Evolutionary conservation across 2,113 vertebrate species (phyloP), one percentile per base, ranked within the genome.

Genomic region (Thunnus maccoyii): DNA sequence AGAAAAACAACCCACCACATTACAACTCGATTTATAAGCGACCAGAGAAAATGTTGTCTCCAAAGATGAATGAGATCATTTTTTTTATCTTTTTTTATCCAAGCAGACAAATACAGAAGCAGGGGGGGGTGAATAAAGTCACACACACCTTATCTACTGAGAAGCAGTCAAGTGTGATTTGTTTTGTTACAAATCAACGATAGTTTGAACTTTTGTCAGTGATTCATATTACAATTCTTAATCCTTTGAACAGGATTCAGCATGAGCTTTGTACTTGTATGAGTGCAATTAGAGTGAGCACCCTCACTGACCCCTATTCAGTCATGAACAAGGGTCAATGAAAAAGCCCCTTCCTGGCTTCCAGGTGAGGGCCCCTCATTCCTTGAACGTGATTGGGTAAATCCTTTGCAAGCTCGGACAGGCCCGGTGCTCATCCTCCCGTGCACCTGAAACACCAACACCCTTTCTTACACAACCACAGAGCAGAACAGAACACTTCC

Each of bases 381-480:
- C 25, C 18, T 55, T 0, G 13, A 48, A 18, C 64, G 78, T 47
- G 30, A 90, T 57, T 84, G 44, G 71, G 51, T 54, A 84, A 91
- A 78, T 55, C 48, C 18, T 82, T 51, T 65, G 55, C 91, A 89
- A 68, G 93, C 80, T 86, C 7, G 36, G 71, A 91, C 94, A 95
- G 68, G 93, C 68, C 65, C 52, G 18, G 12, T 47, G 72, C 74
- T 68, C 84, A 55, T 80, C 76, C 50, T 72, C 30, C 58, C 16
- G 30, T 8, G 71, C 86, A 93, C 90, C 86, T 94, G 87, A 86
- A 89, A 71, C 83, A 84, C 72, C 79, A 86, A 87, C 87, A 65
- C 82, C 72, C 74, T 12, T 25, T 62, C 67, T 80, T 78, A 60
- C 84, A 77, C 85, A 89, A 79, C 56, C 75, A 78, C 83, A 72